Evolutionary conservation across 2,797 vertebrate species (phyloP).

Genomic region (Mareca strepera): DNA sequence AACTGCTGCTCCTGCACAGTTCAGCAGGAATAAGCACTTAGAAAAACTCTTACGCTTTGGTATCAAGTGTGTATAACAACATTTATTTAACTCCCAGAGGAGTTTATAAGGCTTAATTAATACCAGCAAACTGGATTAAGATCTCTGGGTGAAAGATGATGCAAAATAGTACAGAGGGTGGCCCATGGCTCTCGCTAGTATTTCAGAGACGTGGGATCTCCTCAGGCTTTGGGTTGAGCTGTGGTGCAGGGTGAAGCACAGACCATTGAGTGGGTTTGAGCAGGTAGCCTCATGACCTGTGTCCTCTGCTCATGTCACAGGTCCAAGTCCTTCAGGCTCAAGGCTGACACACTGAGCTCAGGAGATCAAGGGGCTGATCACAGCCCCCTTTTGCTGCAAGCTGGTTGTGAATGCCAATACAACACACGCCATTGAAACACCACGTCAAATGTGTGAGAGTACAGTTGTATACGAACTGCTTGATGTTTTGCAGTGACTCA

Average conservation of each 20-base stretch:
- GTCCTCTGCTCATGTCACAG: not conserved
- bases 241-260: not conserved
- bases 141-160: not conserved
- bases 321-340: not conserved
- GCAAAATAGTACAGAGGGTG: not conserved
- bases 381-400: not conserved
- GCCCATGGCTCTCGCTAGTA: not conserved
- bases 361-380: not conserved
- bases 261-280: not conserved
- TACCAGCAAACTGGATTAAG: not conserved
- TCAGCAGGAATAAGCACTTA: conserved; percentile 17
- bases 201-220: not conserved
- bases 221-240: not conserved
- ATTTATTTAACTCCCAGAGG: not conserved
- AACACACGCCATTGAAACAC: not conserved
- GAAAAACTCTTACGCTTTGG: not conserved
- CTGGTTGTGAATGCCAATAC: not conserved
- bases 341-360: not conserved
- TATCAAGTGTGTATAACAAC: not conserved
- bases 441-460: not conserved
- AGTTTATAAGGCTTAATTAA: conserved; percentile 12
- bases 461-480: not conserved
- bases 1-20: not conserved
- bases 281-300: not conserved
- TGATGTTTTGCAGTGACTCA: not conserved